Evolutionary conservation across 2,113 vertebrate genomes (phyloP).

Genomic region (Muscicapa adusta): DNA sequence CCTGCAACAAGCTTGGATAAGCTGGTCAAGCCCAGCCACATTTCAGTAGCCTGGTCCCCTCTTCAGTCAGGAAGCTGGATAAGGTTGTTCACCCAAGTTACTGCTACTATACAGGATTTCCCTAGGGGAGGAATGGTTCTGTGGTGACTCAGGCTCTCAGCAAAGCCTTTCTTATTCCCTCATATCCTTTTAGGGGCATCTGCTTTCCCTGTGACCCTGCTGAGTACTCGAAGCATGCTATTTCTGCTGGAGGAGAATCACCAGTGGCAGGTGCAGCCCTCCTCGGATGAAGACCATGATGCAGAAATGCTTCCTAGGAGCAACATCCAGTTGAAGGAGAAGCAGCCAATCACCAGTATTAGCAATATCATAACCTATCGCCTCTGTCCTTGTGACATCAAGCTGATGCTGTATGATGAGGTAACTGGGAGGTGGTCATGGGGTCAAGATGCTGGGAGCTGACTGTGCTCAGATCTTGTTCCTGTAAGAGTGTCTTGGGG

Average conservation of each 20-base stretch:
- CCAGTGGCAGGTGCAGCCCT: constrained; percentile 50
- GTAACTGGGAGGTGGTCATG: constrained; percentile 50
- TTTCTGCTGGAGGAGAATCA: constrained; percentile 77
- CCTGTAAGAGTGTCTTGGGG: background rate
- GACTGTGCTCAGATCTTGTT: background rate
- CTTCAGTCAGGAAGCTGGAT: background rate
- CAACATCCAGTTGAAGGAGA: constrained; percentile 54
- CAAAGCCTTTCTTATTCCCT: constrained; percentile 13
- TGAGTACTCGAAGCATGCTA: constrained; percentile 72
- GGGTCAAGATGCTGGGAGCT: background rate
- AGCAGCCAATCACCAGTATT: constrained; percentile 73
- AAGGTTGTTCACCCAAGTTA: background rate
- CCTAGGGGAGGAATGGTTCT: background rate
- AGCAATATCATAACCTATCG: constrained; percentile 81
- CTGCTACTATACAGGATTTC: constrained; percentile 1
- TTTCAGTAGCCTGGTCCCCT: background rate
- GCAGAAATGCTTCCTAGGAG: background rate
- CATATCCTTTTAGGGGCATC: constrained; percentile 47
- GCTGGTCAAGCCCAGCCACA: background rate
- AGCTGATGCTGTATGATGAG: constrained; percentile 91
- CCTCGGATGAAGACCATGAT: background rate
- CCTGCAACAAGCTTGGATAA: background rate
- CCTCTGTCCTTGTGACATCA: constrained; percentile 74
- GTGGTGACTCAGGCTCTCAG: constrained; percentile 42
- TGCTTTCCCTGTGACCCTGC: constrained; percentile 70